Evolutionary conservation across 2,888 invertebrate genomes (phyloP).

Genomic region (Synergus itoensis): DNA sequence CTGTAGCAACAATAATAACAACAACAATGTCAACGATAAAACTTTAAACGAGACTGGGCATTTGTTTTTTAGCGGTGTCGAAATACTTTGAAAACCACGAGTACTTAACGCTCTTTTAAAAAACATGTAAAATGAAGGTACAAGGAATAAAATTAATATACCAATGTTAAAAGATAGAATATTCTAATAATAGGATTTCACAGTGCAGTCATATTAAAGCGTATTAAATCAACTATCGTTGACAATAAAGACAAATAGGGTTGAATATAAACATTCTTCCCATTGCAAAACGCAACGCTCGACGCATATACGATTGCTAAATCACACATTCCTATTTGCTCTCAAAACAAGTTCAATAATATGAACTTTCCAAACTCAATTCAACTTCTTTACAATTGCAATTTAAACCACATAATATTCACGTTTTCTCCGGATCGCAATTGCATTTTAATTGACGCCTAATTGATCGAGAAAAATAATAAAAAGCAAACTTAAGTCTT

Average conservation of each 20-base stretch:
- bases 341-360: neutral
- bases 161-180: slow-evolving; percentile 35
- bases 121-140: slow-evolving; percentile 12
- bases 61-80: slow-evolving; percentile 27
- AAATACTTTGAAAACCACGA: slow-evolving; percentile 18
- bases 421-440: slow-evolving; percentile 5
- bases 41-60: slow-evolving; percentile 35
- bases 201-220: slow-evolving; percentile 42
- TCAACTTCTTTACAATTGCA: slow-evolving; percentile 5
- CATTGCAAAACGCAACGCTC: slow-evolving; percentile 28
- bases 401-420: slow-evolving; percentile 17
- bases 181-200: slow-evolving; percentile 35
- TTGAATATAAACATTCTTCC: slow-evolving; percentile 8
- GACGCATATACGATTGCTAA: slow-evolving; percentile 25
- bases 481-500: slow-evolving; percentile 26
- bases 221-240: slow-evolving; percentile 16
- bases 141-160: slow-evolving; percentile 25
- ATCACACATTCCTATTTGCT: slow-evolving; percentile 18
- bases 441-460: slow-evolving; percentile 34
- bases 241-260: slow-evolving; percentile 14
- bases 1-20: slow-evolving; percentile 54
- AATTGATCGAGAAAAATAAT: slow-evolving; percentile 22
- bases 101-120: neutral
- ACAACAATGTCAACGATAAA: slow-evolving; percentile 55
- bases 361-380: slow-evolving; percentile 10